Evolutionary conservation across 2,113 vertebrate species (phyloP), one percentile per base, ranked within the genome.

Genomic region (Laticauda laticaudata): DNA sequence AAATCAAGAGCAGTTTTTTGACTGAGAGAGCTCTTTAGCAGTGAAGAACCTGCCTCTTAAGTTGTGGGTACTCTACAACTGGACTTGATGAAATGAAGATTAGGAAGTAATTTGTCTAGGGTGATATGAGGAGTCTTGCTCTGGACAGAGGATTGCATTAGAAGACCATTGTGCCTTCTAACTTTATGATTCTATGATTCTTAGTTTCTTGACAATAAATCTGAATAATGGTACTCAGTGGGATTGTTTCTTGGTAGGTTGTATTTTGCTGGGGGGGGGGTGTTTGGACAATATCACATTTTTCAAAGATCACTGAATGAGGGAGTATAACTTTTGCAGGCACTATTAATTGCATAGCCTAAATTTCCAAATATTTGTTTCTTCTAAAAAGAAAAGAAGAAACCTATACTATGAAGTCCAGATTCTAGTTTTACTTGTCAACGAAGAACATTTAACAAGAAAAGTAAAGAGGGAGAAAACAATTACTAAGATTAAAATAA

Each of bases 361-460:
- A 86, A 29, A 85, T 69, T 93, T 91, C 91, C 93, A 81, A 95
- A 91, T 86, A 85, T 61, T 29, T 91, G 20, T 90, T 43, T 95
- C 15, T 85, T 88, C 51, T 93, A 90, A 93, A 43, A 85, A 93
- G 54, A 86, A 93, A 94, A 39, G 93, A 93, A 54, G 0, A 6
- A 64, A 34, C 8, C 56, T 56, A 53, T 39, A 88, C 34, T 34
- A 34, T 39, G n/a, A 54, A 34, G 15, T 75, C 88, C 86, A 55
- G 34, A 81, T 57, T 88, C 20, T n/a, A 86, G 34, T 9, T 91
- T 2, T 92, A 29, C 21, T 75, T 87, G 86, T 89, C 93, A 95
- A 89, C 43, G 54, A 54, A 94, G 0, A 51, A 94, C 18, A 29
- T 89, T 92, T 88, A 26, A 69, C 91, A 54, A 75, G 94, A 87